These are phyloP conservation scores for Coptotermes formosanus DNA, from an alignment of 1,140 invertebrate genomes.

Conservation along the genomic window DNA sequence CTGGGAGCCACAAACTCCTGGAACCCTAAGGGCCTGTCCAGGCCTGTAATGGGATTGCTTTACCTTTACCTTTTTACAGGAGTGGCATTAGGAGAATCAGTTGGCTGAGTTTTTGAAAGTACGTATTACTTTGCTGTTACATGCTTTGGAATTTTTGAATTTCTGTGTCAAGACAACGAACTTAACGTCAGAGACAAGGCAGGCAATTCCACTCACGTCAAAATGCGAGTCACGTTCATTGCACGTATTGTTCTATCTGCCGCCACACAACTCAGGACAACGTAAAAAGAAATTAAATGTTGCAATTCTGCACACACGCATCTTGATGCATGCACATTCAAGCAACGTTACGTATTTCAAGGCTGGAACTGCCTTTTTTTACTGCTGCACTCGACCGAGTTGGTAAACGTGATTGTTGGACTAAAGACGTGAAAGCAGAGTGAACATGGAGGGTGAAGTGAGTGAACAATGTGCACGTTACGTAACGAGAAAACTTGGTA, in stretches of 20 bases:
- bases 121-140: too few relatives aligned
- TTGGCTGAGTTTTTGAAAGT: too few relatives aligned
- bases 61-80: too few relatives aligned
- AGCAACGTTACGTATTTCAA: neutral
- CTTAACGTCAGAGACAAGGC: neutral
- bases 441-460: too few relatives aligned
- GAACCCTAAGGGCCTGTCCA: too few relatives aligned
- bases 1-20: too few relatives aligned
- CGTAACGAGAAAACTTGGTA: too few relatives aligned
- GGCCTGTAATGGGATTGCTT: too few relatives aligned
- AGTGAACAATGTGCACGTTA: too few relatives aligned
- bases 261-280: neutral
- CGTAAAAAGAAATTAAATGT: neutral
- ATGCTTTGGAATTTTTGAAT: neutral
- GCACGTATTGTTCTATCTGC: neutral
- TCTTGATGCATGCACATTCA: neutral
- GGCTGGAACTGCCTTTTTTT: neutral
- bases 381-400: neutral
- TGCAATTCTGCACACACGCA: slow-evolving; percentile 17
- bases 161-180: neutral
- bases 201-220: neutral
- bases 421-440: too few relatives aligned
- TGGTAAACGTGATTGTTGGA: neutral
- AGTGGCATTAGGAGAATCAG: too few relatives aligned
- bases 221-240: neutral